Percentiles rank a stretch among this genome's conserved stretches.
Conservation (phyloP, 1,140 invertebrate genomes). For the Campoletis sonorensis region DNA sequence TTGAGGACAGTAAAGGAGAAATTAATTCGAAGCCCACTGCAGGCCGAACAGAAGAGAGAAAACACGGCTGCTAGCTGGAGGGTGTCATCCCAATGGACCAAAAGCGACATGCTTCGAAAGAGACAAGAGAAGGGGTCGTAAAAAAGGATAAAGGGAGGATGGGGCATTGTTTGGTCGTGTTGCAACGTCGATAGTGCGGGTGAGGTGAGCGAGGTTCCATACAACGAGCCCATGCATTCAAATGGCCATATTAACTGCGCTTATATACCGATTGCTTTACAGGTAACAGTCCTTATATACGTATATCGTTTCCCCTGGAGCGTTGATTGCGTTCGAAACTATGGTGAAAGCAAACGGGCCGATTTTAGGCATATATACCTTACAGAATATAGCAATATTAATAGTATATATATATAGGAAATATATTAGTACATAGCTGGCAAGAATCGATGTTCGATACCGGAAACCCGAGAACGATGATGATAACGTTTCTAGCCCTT, state of each 20-base stretch:
- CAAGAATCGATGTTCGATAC: constrained; percentile 12
- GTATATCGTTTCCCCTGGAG: background rate
- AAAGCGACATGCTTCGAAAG: background rate
- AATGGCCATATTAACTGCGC: constrained; percentile 45
- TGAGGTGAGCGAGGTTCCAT: constrained; percentile 19
- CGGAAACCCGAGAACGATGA: constrained; percentile 18
- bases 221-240: constrained; percentile 41
- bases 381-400: background rate
- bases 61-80: constrained; percentile 14
- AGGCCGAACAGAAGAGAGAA: constrained; percentile 27
- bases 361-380: constrained; percentile 12
- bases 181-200: constrained; percentile 27
- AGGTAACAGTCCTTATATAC: background rate
- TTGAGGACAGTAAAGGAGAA: background rate
- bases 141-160: background rate
- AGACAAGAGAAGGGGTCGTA: background rate
- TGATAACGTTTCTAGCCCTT: constrained; percentile 29
- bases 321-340: constrained; percentile 28
- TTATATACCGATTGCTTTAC: constrained; percentile 34
- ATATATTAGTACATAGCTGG: background rate
- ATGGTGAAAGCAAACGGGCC: constrained; percentile 19
- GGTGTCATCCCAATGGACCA: constrained; percentile 16
- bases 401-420: background rate
- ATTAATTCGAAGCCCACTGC: background rate
- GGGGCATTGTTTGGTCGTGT: constrained; percentile 39